Evolutionary conservation across 2,113 vertebrate species (phyloP).

Genomic region (Promerops cafer): DNA sequence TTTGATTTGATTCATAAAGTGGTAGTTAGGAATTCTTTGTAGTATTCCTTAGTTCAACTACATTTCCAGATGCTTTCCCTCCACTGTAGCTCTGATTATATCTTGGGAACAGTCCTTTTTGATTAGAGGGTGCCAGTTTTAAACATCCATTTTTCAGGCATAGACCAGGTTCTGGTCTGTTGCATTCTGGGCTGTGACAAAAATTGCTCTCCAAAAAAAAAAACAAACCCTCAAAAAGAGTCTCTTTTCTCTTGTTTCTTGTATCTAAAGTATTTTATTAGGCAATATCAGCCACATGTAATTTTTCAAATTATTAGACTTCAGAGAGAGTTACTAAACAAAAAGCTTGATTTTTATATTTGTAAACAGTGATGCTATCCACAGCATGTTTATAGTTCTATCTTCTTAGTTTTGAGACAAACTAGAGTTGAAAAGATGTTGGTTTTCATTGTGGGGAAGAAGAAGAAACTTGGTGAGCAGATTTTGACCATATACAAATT

Average conservation of each 20-base stretch:
- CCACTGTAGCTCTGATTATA: not conserved
- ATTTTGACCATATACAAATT: not conserved
- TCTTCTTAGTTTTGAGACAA: not conserved
- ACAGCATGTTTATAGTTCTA: not conserved
- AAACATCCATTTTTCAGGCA: not conserved
- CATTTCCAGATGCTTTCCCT: slow-evolving; percentile 25
- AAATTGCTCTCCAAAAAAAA: not conserved
- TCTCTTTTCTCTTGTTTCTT: not conserved
- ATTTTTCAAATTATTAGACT: not conserved
- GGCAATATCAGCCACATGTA: not conserved
- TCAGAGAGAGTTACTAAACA: not conserved
- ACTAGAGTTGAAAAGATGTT: not conserved
- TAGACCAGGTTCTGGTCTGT: not conserved
- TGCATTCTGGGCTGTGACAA: not conserved
- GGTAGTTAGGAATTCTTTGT: not conserved
- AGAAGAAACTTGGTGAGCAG: not conserved
- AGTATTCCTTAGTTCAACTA: not conserved
- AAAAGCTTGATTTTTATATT: not conserved
- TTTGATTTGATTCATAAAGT: slow-evolving; percentile 35
- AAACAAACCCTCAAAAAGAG: not conserved
- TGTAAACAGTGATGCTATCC: not conserved
- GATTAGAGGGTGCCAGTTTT: not conserved
- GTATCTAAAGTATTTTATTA: not conserved
- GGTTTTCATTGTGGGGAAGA: not conserved
- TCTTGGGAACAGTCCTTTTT: not conserved